phyloP scores from a whole-genome alignment of 2,888 invertebrate genomes.

The Cabera pusaria region DNA sequence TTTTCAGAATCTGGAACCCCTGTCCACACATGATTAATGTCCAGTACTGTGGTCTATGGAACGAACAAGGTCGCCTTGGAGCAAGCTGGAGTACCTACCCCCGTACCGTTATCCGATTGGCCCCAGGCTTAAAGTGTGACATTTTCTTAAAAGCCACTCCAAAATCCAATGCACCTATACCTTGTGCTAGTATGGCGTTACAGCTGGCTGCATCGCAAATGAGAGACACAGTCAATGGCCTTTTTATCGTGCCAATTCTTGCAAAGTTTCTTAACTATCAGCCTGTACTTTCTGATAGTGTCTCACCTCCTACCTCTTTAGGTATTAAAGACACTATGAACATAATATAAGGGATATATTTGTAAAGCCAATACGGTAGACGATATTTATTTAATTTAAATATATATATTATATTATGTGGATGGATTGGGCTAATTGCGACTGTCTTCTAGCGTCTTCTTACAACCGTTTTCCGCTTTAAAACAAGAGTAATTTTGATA shows the following conservation, averaged over 20 bases:
- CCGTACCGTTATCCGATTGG: conserved; percentile 52
- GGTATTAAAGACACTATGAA: too few relatives aligned
- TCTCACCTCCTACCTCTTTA: too few relatives aligned
- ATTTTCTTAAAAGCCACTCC: conserved; percentile 52
- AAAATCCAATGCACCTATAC: conserved; percentile 39
- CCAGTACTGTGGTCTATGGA: conserved; percentile 56
- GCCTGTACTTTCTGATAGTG: too few relatives aligned
- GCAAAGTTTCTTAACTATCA: conserved; percentile 52
- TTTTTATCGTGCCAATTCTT: conserved; percentile 55
- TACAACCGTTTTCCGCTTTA: too few relatives aligned
- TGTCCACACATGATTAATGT: conserved; percentile 51
- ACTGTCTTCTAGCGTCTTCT: too few relatives aligned
- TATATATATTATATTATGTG: too few relatives aligned
- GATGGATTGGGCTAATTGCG: too few relatives aligned
- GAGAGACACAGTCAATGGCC: conserved; percentile 55
- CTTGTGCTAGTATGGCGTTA: conserved; percentile 39
- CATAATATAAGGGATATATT: too few relatives aligned
- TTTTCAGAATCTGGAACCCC: conserved; percentile 53
- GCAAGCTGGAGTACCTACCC: conserved; percentile 59
- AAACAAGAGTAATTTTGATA: too few relatives aligned
- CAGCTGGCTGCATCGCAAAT: conserved; percentile 58
- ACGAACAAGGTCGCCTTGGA: conserved; percentile 48
- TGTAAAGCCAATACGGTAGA: too few relatives aligned
- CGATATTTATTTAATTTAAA: too few relatives aligned
- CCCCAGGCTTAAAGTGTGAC: conserved; percentile 52